Base-by-base conservation (phyloP, 2,888 invertebrate species). In the Andrena camellia region DNA sequence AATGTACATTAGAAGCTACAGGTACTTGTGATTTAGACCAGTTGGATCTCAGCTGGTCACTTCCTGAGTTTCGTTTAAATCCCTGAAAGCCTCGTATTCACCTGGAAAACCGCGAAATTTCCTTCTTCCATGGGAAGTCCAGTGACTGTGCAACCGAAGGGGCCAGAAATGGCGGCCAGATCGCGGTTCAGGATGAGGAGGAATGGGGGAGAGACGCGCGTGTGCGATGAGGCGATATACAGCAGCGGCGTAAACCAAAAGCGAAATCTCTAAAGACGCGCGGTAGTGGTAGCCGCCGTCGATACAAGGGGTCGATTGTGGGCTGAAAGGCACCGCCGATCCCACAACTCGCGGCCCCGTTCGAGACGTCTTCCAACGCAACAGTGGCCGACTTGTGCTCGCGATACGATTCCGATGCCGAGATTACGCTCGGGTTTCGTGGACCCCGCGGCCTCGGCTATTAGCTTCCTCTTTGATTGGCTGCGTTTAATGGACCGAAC, bases 241-340 rank as follows among this genome's bases (percentile, higher is more conserved):
- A 76, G 83, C 84, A 90, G 91, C 92, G 92, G 93, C 91, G 86
- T 90, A 91, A 90, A 90, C 91, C 90, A 90, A 93, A 93, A 90
- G 91, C 87, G 87, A 90, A 90, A 91, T 91, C 86, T 82, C 84
- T 62, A 75, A 57, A 63, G 66, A 23, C 57, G 67, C 64, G 72
- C 67, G n/a, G 72, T 29, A 23, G 86, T 33, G 79, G 67, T 23
- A 75, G 66, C 72, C 76, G 67, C 87, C 90, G 92, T 93, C 93
- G 93, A 94, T 94, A 93, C 94, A 93, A 94, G 93, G 93, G 90
- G 91, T 90, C 92, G 93, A 93, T 93, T 94, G 93, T 94, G 86
- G 90, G 81, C 88, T 91, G 86, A 92, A 93, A 93, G 91, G 90
- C 87, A 87, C 90, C 91, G 90, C 88, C 88, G 77, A 83, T 83